Percentiles rank a stretch among this genome's conserved stretches.
These are phyloP conservation scores for Halcyon smyrnensis DNA, from an alignment of 2,797 vertebrate species.

Conservation along the genomic window DNA sequence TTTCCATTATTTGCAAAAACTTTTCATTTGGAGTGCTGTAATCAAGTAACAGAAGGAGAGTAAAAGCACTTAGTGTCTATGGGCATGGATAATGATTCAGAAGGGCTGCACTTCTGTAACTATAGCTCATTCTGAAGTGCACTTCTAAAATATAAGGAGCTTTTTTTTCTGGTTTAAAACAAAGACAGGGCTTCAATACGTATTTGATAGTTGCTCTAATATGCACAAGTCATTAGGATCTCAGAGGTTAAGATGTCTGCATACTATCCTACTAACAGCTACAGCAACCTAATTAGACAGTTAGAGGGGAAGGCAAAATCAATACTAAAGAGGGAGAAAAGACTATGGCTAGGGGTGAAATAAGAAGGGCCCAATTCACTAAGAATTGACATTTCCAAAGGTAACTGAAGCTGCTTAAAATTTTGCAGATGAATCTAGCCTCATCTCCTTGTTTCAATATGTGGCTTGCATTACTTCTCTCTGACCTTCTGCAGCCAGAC, in stretches of 20 bases:
- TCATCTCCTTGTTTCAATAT: background rate
- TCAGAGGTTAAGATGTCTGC: constrained; percentile 77
- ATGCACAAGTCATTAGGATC: constrained; percentile 65
- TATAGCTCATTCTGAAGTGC: constrained; percentile 1
- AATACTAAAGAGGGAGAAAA: constrained; percentile 72
- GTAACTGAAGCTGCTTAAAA: constrained; percentile 1
- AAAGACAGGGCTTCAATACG: constrained; percentile 73
- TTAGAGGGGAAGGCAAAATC: constrained; percentile 82
- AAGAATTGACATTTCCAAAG: constrained; percentile 69
- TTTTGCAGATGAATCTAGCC: constrained; percentile 16
- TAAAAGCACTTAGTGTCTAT: constrained; percentile 3
- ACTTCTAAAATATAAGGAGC: constrained; percentile 36
- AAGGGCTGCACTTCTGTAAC: constrained; percentile 33
- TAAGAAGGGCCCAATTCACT: constrained; percentile 80
- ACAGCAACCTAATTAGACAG: constrained; percentile 84
- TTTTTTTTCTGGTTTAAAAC: constrained; percentile 65
- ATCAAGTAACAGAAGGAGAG: constrained; percentile 19
- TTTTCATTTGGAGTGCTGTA: constrained; percentile 34
- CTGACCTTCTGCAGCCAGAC: background rate
- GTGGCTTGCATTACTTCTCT: background rate
- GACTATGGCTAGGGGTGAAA: constrained; percentile 42
- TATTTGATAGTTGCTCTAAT: constrained; percentile 71
- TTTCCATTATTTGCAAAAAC: constrained; percentile 10
- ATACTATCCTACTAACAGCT: constrained; percentile 78
- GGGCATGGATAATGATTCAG: background rate